Conservation (phyloP, 2,888 invertebrate species). For the Microctonus aethiopoides region DNA sequence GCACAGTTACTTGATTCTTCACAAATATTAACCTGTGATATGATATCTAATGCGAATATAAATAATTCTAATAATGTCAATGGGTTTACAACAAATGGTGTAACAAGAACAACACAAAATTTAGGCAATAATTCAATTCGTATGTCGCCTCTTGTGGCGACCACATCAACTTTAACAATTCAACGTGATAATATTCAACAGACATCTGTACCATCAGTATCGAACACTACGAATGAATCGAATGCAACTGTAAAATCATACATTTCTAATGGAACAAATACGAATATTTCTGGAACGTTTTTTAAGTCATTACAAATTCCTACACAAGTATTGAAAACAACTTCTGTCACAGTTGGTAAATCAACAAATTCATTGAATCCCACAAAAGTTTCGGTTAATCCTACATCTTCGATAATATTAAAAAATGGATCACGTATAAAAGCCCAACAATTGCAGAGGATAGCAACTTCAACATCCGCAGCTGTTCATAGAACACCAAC, state of each 20-base stretch:
- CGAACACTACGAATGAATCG: constrained; percentile 44
- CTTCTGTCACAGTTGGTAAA: constrained; percentile 40
- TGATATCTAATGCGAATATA: constrained; percentile 42
- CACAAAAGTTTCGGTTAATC: constrained; percentile 34
- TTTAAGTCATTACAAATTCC: constrained; percentile 56
- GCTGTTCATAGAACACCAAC: constrained; percentile 37
- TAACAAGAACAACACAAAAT: constrained; percentile 44
- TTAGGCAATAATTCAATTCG: constrained; percentile 49
- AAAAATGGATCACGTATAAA: constrained; percentile 52
- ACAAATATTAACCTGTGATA: constrained; percentile 49
- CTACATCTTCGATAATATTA: constrained; percentile 51
- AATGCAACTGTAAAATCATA: constrained; percentile 38
- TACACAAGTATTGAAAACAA: constrained; percentile 52
- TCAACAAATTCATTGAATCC: constrained; percentile 33
- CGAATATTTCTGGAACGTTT: constrained; percentile 40
- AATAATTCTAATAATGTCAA: constrained; percentile 33
- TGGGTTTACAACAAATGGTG: constrained; percentile 37
- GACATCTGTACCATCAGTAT: constrained; percentile 52
- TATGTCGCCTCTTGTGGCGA: constrained; percentile 47
- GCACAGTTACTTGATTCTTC: constrained; percentile 51
- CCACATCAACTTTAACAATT: constrained; percentile 45
- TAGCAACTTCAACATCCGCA: constrained; percentile 28
- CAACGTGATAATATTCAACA: constrained; percentile 51
- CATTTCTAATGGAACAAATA: constrained; percentile 36
- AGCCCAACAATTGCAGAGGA: constrained; percentile 48